A percentile compares a stretch with the other conserved stretches of the same genome.
phyloP scores from a whole-genome alignment of 2,888 invertebrate species.

The Acanthoscelides obtectus region DNA sequence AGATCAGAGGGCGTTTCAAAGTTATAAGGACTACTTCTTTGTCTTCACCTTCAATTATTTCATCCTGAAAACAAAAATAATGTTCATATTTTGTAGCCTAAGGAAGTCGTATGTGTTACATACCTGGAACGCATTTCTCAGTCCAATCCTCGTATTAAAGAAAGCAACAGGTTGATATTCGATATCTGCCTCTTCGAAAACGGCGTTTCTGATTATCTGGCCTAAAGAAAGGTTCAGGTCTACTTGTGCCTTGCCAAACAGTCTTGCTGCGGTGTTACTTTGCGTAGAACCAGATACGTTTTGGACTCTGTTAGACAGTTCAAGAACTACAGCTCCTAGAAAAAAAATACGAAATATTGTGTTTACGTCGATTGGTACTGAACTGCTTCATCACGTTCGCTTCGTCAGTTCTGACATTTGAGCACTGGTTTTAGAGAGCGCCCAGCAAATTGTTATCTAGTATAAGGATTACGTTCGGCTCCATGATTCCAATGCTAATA shows the following conservation, averaged over 20 bases:
- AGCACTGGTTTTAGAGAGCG: too few species aligned
- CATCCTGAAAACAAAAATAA: constrained; percentile 61
- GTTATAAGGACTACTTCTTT: constrained; percentile 88
- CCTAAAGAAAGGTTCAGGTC: constrained; percentile 94
- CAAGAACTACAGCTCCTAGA: constrained; percentile 76
- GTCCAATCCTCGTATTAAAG: constrained; percentile 89
- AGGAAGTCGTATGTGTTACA: not conserved
- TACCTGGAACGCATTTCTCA: constrained; percentile 45
- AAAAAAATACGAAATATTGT: not conserved
- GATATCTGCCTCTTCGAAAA: constrained; percentile 96
- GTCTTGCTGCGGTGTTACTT: constrained; percentile 60
- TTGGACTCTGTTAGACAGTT: constrained; percentile 90
- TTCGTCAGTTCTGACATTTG: too few species aligned
- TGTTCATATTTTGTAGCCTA: not conserved
- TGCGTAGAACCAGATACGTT: constrained; percentile 62
- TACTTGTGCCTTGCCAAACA: constrained; percentile 81
- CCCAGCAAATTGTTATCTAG: too few species aligned
- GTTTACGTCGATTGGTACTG: too few species aligned
- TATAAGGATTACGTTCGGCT: too few species aligned
- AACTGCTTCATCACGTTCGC: too few species aligned
- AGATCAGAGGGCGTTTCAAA: constrained; percentile 87
- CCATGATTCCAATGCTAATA: too few species aligned
- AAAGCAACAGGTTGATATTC: constrained; percentile 98
- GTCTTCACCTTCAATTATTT: constrained; percentile 76
- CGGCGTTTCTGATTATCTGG: constrained; percentile 84